Conservation (phyloP, 2,797 vertebrate species). For the Allobates femoralis region DNA sequence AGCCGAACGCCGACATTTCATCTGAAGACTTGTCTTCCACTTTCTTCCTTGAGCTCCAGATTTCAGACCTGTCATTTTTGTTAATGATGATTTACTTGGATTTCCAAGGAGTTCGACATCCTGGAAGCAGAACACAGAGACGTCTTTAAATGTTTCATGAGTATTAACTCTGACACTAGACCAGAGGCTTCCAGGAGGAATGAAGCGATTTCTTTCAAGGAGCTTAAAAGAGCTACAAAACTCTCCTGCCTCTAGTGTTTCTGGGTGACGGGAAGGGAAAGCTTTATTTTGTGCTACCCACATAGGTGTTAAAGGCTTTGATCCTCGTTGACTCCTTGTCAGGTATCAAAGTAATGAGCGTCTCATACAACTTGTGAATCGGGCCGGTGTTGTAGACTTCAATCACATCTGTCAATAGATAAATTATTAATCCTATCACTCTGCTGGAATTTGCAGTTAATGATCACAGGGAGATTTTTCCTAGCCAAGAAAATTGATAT, state of each 20-base stretch:
- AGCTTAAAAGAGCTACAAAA: slow-evolving; percentile 42
- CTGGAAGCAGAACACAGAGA: not conserved
- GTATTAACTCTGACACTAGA: slow-evolving; percentile 46
- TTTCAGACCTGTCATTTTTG: slow-evolving; percentile 24
- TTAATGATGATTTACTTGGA: slow-evolving; percentile 51
- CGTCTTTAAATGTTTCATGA: slow-evolving; percentile 53
- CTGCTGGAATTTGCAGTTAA: slow-evolving; percentile 49
- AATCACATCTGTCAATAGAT: slow-evolving; percentile 53
- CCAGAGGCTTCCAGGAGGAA: slow-evolving; percentile 5
- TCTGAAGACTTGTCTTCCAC: not conserved
- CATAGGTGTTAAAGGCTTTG: slow-evolving; percentile 49
- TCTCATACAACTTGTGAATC: not conserved
- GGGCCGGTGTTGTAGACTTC: slow-evolving; percentile 1
- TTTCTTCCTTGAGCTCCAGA: slow-evolving; percentile 2
- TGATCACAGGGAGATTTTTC: slow-evolving; percentile 23
- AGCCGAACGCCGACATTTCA: not conserved
- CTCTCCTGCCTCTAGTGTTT: slow-evolving; percentile 1
- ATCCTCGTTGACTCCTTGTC: slow-evolving; percentile 46
- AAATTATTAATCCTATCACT: slow-evolving; percentile 56
- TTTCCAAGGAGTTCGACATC: slow-evolving; percentile 25
- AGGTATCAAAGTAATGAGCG: slow-evolving; percentile 39
- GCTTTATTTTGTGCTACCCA: slow-evolving; percentile 32
- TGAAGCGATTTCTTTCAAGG: slow-evolving; percentile 16
- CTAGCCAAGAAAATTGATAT: slow-evolving; percentile 34
- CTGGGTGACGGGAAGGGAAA: slow-evolving; percentile 35